Evolutionary conservation across 2,797 vertebrate genomes (phyloP), one percentile per base, ranked within the genome.

Genomic region (Mormyrops attenuatus): DNA sequence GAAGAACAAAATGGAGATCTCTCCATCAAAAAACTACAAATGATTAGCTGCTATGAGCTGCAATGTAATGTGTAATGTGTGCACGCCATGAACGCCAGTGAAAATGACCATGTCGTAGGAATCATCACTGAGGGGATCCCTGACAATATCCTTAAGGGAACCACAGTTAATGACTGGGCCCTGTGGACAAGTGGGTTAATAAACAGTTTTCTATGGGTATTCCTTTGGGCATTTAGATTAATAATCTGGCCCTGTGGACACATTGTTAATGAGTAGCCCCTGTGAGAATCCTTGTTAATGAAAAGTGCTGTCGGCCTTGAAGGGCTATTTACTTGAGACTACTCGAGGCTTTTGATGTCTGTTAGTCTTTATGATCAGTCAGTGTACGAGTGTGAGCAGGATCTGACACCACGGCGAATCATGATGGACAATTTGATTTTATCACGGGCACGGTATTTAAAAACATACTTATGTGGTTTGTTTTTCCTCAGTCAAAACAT

Each of bases 231-330:
- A 49, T 85, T 85, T 49, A 49, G 44, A 49, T 22, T 49, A 49
- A 85, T 85, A 49, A 85, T 50, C 9, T 44, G 47, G 80, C 44
- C 80, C 17, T 85, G 44, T 52, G 82, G 41, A 85, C 44, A 85
- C 26, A 22, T 73, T 85, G 82, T 85, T 85, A 85, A 85, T 85
- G 41, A 49, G 82, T 49, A 85, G 47, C n/a, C 49, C 80, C 80
- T 84, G 38, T 84, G 80, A 50, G 80, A 20, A 85, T 85, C n/a
- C n/a, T 22, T 52, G 82, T 50, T 85, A 26, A 85, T 85, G 66
- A 73, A 38, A 73, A 73, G 66, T 17, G 66, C 66, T 73, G 66
- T 34, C 1, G 34, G 34, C 66, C 66, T 73, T 38, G 66, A 38
- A 38, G 13, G 66, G 66, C 11, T 73, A 38, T 73, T 73, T 73